Base-by-base conservation (phyloP, 2,888 invertebrate genomes). In the Timema podura region DNA sequence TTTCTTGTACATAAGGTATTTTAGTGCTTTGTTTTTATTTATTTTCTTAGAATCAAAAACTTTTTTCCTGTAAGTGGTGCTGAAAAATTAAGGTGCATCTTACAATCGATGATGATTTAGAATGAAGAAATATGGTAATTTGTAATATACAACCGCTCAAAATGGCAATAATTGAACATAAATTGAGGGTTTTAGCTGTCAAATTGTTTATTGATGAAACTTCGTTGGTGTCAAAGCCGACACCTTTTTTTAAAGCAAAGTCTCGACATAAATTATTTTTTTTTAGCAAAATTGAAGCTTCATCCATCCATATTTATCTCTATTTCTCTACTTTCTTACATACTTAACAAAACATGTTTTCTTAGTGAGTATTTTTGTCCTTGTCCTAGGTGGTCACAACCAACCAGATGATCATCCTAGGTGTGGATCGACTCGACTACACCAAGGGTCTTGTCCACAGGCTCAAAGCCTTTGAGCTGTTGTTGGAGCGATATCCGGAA, bases 351-450 rank as follows among this genome's bases (percentile, higher is more conserved):
- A 30, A 10, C 15, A 10, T 64, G 11, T 13, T 44, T n/a, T 13
- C 30, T 6, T 64, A 30, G 11, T 44, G 7, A 67, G 44, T 9
- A 59, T 64, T 65, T n/a, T 15, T 57, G 64, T 0, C 30, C 48
- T 65, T 49, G 46, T 65, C 47, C 5, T 44, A 74, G 73, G 70
- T 72, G 57, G 68, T 73, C 68, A 68, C 68, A n/a, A 73, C 74
- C 46, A 70, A 69, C 8, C 75, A 76, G 68, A 76, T 93, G 82
- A 88, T 95, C 30, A 90, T 95, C 73, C 83, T 95, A 70, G 95
- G 95, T 13, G 95, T 95, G 8, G 95, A 95, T 81, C 87, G 95
- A 74, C 84, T 95, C 72, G 95, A 95, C 79, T 95, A 95, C 78
- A 95, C 95, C 67, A 95, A 95, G 84, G 95, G 95, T 13, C 83